Evolutionary conservation across 2,113 vertebrate species (phyloP).

Genomic region (Ammodytes marinus): DNA sequence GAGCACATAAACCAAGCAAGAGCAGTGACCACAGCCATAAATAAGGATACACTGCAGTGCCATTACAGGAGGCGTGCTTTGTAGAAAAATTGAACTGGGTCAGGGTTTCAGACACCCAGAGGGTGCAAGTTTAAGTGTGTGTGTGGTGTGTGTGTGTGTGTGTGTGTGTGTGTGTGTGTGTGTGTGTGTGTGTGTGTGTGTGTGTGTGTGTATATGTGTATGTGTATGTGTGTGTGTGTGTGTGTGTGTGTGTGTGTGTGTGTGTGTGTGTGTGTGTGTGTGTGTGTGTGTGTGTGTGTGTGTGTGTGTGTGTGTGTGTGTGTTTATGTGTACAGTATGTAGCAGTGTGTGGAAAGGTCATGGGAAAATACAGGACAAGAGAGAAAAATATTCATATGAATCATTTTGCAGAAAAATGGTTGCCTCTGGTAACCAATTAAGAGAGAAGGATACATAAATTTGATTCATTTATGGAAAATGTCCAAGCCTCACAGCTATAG

Average conservation of each 20-base stretch:
- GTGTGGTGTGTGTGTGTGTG: constrained; percentile 11
- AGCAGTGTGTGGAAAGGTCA: constrained; percentile 58
- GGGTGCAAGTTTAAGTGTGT: constrained; percentile 24
- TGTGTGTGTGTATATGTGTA: background rate
- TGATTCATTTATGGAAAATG: constrained; percentile 54
- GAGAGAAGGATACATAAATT: constrained; percentile 38
- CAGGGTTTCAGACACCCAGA: constrained; percentile 74
- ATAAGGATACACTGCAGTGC: constrained; percentile 14
- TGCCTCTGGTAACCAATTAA: constrained; percentile 69
- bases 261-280: background rate
- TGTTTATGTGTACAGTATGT: background rate
- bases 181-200: background rate
- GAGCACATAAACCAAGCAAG: constrained; percentile 16
- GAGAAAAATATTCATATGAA: constrained; percentile 68
- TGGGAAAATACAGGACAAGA: constrained; percentile 31
- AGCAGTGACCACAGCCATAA: constrained; percentile 12
- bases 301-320: background rate
- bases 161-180: background rate
- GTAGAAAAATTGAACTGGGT: constrained; percentile 58
- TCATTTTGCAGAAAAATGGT: constrained; percentile 56
- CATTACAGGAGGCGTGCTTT: constrained; percentile 8
- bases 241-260: constrained; percentile 1
- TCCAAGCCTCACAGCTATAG: constrained; percentile 8
- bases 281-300: background rate
- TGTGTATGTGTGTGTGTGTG: background rate